These are phyloP conservation scores for Thera obeliscata DNA, from an alignment of 2,888 invertebrate species.

Conservation along the genomic window DNA sequence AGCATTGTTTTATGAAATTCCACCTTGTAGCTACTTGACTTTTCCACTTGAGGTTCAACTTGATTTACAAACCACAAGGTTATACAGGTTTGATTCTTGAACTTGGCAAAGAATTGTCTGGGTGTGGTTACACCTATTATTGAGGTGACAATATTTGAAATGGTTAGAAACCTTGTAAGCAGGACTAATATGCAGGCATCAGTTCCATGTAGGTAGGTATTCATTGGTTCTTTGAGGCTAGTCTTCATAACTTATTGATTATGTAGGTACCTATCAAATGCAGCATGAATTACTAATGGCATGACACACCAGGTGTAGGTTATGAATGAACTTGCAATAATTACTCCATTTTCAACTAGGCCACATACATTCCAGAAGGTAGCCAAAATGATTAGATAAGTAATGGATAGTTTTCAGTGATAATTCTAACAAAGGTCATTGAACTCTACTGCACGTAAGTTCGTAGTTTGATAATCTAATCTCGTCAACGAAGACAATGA, in stretches of 20 bases:
- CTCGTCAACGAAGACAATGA: conserved; percentile 36
- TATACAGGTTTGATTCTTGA: conserved; percentile 8
- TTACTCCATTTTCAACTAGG: conserved; percentile 36
- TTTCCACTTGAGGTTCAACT: conserved; percentile 4
- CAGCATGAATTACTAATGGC: conserved; percentile 31
- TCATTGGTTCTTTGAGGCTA: conserved; percentile 20
- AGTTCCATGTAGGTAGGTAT: conserved; percentile 22
- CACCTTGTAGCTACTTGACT: not conserved
- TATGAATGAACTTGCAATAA: conserved; percentile 14
- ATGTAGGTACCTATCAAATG: conserved; percentile 2
- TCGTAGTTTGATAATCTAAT: conserved; percentile 32
- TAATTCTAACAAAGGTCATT: conserved; percentile 60
- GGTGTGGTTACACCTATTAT: not conserved
- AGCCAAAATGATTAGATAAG: conserved; percentile 46
- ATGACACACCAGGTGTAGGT: conserved; percentile 17
- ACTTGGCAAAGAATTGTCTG: conserved; percentile 14
- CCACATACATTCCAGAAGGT: conserved; percentile 38
- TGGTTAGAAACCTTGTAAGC: conserved; percentile 10
- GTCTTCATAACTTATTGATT: conserved; percentile 21
- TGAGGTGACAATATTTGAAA: not conserved
- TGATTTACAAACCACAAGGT: conserved; percentile 20
- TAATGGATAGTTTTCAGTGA: conserved; percentile 48
- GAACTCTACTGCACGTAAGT: conserved; percentile 48
- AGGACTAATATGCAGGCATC: conserved; percentile 18
- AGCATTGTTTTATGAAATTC: conserved; percentile 5